A percentile compares a stretch with the other conserved stretches of the same genome.
Evolutionary conservation across 2,797 vertebrate genomes (phyloP).

Genomic region (Oreochromis mossambicus): DNA sequence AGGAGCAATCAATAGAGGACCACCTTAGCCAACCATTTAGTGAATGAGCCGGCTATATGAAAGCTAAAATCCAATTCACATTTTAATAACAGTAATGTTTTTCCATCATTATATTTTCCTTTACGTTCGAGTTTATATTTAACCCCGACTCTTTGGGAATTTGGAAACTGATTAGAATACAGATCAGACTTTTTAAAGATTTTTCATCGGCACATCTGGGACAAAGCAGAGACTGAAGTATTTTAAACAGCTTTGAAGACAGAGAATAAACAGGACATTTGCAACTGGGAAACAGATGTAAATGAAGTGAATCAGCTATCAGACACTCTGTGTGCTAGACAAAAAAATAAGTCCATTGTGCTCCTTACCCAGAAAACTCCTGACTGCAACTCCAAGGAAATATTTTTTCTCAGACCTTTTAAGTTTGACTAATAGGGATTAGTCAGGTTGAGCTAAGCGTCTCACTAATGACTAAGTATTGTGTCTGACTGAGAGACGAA

Average conservation of each 20-base stretch:
- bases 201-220: not conserved
- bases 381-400: conserved; percentile 23
- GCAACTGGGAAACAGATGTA: conserved; percentile 26
- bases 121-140: not conserved
- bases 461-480: conserved; percentile 55
- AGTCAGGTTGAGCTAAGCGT: conserved; percentile 31
- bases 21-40: not conserved
- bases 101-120: not conserved
- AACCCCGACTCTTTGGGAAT: not conserved
- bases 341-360: not conserved
- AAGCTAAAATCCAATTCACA: not conserved
- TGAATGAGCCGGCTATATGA: not conserved
- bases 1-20: not conserved
- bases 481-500: conserved; percentile 34
- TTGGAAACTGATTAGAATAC: not conserved
- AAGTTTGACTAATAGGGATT: conserved; percentile 49
- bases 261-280: conserved; percentile 19
- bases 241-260: conserved; percentile 44
- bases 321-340: not conserved
- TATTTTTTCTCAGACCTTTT: conserved; percentile 36
- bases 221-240: conserved; percentile 1
- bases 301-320: conserved; percentile 16
- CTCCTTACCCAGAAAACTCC: not conserved
- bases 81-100: not conserved
- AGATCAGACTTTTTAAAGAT: not conserved